Base-by-base conservation (phyloP, 2,888 invertebrate species). In the Diaphora mendica region DNA sequence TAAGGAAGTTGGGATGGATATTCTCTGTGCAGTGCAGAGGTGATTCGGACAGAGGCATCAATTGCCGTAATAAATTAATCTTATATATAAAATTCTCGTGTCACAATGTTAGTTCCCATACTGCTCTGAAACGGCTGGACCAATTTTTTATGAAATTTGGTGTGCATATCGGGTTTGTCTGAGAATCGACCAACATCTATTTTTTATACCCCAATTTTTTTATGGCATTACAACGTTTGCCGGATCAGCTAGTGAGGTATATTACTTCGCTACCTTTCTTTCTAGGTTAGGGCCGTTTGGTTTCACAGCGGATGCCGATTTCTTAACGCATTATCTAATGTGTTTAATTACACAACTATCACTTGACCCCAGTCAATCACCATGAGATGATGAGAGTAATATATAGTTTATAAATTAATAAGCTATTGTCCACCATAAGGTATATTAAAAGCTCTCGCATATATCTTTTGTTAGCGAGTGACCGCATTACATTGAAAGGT, bases 381-480 rank as follows among this genome's bases (percentile, higher is more conserved):
- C 51, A 64, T 23, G 23, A 64, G 8, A 55, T n/a, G 51, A 55
- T 55, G 51, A n/a, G 17, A 55, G 51, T 64, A n/a, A 73, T 48
- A 59, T 64, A 42, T 64, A n/a, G 30, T 20, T 67, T 9, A 48
- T 26, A 64, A 72, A 62, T 33, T 39, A 51, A 51, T 33, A 39
- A 48, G 11, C 68, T 59, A 69, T 73, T 73, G 69, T 69, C 55
- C 13, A 13, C 30, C 3, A 55, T n/a, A 9, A 55, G 13, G 51
- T 65, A 17, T 51, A 69, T 51, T 11, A 30, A 23, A 44, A 42
- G 55, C 69, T 73, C 65, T 69, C 73, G 55, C 17, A 48, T 55
- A 17, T 30, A 33, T 35, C 67, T 64, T 72, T 73, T 68, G 55
- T 73, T 64, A 44, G 20, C 55, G 44, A 68, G 20, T 42, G 67